A percentile compares a stretch with the other conserved stretches of the same genome.
phyloP scores from a whole-genome alignment of 2,888 invertebrate species.

The Ormyrus thymus region DNA sequence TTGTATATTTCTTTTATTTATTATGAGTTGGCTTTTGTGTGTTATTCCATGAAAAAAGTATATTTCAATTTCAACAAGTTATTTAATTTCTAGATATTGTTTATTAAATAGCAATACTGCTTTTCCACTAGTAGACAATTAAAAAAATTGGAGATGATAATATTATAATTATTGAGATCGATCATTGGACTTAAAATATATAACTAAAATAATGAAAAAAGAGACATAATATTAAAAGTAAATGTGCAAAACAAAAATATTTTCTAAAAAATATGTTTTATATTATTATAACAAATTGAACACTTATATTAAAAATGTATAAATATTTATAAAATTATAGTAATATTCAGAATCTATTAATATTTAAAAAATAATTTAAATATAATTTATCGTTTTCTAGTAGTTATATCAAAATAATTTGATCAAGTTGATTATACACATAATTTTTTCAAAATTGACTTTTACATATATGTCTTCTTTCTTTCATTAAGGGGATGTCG shows the following conservation, averaged over 20 bases:
- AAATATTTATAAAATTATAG: no score
- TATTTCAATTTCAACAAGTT: background rate
- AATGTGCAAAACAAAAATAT: background rate
- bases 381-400: no score
- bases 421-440: slow-evolving; percentile 1
- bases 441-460: background rate
- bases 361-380: no score
- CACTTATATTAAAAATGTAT: background rate
- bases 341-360: no score
- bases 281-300: background rate
- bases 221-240: slow-evolving; percentile 7
- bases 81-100: slow-evolving; percentile 8
- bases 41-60: background rate
- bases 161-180: background rate
- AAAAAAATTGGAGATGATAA: slow-evolving; percentile 7
- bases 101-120: background rate
- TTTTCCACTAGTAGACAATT: slow-evolving; percentile 36
- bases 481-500: slow-evolving; percentile 8
- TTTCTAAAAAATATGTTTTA: no score
- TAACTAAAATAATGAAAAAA: slow-evolving; percentile 5
- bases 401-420: background rate
- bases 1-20: background rate
- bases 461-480: slow-evolving; percentile 30
- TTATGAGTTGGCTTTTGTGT: background rate
- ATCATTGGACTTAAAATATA: slow-evolving; percentile 10